Evolutionary conservation across 2,888 invertebrate genomes (phyloP), one percentile per base, ranked within the genome.

Genomic region (Alitta virens): DNA sequence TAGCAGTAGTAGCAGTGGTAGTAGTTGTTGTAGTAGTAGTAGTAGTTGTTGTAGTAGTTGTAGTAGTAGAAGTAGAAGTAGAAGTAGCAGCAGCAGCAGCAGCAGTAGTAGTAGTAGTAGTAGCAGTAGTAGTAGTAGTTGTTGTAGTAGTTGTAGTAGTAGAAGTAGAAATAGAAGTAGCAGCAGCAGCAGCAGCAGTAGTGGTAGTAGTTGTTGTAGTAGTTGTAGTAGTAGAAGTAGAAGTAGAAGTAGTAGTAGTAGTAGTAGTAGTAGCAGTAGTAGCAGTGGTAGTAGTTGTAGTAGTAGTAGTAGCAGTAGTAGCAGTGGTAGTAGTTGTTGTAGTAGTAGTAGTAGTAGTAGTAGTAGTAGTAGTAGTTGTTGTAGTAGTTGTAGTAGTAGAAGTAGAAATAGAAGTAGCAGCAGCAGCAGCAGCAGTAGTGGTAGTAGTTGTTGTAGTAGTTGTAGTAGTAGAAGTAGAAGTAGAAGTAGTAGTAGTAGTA

Each of bases 281-380:
- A n/a, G n/a, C n/a, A n/a, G n/a, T n/a, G n/a, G n/a, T n/a, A n/a
- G n/a, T n/a, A n/a, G n/a, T n/a, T n/a, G n/a, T n/a, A n/a, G n/a
- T 2, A 60, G 60, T 26, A 62, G 59, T 61, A 62, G 60, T 60
- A 62, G 62, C 33, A 62, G 58, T 61, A 62, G 59, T 60, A 60
- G 57, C 49, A 62, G 58, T 43, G 27, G 62, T 49, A 62, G 62
- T 60, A 62, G 62, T 61, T 60, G 50, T 60, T 60, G 58, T 27
- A 62, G 49, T 60, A 60, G 62, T 50, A 62, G 51, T 61, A 62
- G 58, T 60, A 50, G 49, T 43, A 62, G 58, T 60, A 62, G 62
- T 50, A 60, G 56, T 58, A 61, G 57, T 61, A 43, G 25, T 57
- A 58, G 24, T 38, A 61, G 27, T 56, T 33, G 56, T 56, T 42